Percentiles rank a stretch among this genome's conserved stretches.
phyloP scores from a whole-genome alignment of 2,113 vertebrate genomes.

The Eira barbara region DNA sequence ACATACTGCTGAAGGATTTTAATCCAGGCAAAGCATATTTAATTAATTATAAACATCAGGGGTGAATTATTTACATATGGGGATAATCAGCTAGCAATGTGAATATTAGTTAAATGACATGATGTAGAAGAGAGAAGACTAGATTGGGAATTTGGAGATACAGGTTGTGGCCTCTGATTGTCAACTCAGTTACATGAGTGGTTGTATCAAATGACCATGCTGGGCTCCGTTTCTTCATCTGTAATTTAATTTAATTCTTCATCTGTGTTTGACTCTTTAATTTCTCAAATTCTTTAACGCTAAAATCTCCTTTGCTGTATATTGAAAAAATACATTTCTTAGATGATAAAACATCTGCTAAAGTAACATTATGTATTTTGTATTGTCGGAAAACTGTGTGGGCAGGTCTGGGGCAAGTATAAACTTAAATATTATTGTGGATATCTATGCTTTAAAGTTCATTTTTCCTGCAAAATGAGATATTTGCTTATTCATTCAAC shows the following conservation, averaged over 20 bases:
- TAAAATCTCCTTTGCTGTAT: background rate
- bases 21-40: background rate
- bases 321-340: background rate
- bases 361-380: background rate
- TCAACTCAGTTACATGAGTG: background rate
- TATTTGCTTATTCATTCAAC: background rate
- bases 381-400: background rate
- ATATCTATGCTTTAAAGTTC: background rate
- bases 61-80: background rate
- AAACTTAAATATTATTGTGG: background rate
- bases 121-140: background rate
- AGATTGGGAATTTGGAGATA: background rate
- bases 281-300: background rate
- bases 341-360: background rate
- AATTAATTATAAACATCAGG: background rate
- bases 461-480: background rate
- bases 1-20: background rate
- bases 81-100: background rate
- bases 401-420: background rate
- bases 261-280: background rate
- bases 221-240: background rate
- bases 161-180: background rate
- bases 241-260: background rate
- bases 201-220: background rate
- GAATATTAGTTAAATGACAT: background rate